Evolutionary conservation across 2,888 invertebrate species (phyloP), one percentile per base, ranked within the genome.

Genomic region (Congeria kusceri): DNA sequence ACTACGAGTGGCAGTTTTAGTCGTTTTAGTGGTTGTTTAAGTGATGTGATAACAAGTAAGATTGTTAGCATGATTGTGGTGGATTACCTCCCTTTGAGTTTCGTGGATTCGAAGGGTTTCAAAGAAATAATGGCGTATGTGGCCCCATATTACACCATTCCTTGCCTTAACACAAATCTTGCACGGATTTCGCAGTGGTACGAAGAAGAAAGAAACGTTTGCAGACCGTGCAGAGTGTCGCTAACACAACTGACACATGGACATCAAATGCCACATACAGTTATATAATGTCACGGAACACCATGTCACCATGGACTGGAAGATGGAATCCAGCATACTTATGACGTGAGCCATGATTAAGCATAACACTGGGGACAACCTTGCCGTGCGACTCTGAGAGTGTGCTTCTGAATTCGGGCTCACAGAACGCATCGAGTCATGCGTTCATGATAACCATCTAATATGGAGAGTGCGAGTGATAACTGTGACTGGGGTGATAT

Each of bases 391-490:
- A 15, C 47, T 68, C 18, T 28, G 61, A 57, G 53, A 44, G 7
- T 46, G 49, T 15, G 71, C 65, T 3, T 32, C 59, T 3, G 76
- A 76, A 39, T 77, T 77, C 47, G 15, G 57, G 0, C 20, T 77
- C 25, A 64, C 47, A 15, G 56, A 65, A 23, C 67, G 67, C 46
- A 25, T 77, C 7, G 27, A n/a, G n/a, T n/a, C n/a, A n/a, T n/a
- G n/a, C 47, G 68, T 77, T 7, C 77, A 68, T 64, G 64, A 77
- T 39, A 72, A 77, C 63, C 77, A 11, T n/a, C 71, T 9, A 70
- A 70, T 28, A 70, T 79, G 74, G 66, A 65, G 13, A 15, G 62
- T 32, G 78, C 74, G 4, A 62, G 58, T 1, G 44, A 47, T 9
- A 11, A 15, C 32, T 75, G 53, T 49, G 62, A 66, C 28, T 70